phyloP scores from a whole-genome alignment of 1,140 invertebrate species.

The Drosophila lacertosa region DNA sequence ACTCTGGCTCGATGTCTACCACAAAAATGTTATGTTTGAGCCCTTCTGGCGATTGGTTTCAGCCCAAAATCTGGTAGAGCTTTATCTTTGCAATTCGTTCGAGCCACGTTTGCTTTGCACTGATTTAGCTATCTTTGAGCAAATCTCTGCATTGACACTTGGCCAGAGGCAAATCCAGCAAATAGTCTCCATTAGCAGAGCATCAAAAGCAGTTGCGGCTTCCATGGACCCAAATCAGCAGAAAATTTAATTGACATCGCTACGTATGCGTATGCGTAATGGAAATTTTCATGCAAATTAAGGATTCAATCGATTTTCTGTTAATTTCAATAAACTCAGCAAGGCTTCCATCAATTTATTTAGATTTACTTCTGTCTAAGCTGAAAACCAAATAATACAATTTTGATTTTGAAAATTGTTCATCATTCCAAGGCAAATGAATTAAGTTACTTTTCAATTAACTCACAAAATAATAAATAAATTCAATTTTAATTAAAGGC shows the following conservation, averaged over 20 bases:
- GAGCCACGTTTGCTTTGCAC: not conserved
- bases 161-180: constrained; percentile 2
- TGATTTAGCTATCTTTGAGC: constrained; percentile 14
- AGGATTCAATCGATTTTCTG: not conserved
- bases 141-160: constrained; percentile 24
- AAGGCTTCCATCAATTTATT: not conserved
- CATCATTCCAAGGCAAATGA: not conserved
- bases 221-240: not conserved
- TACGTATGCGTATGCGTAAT: constrained; percentile 19
- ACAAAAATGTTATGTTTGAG: constrained; percentile 55
- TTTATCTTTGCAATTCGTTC: constrained; percentile 26
- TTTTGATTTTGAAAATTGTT: too few species aligned
- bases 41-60: constrained; percentile 45
- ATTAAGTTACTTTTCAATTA: constrained; percentile 19
- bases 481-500: constrained; percentile 15
- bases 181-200: constrained; percentile 11
- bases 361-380: not conserved
- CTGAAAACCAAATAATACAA: too few species aligned
- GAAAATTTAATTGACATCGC: constrained; percentile 5
- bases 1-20: not conserved
- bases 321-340: not conserved
- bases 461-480: constrained; percentile 14
- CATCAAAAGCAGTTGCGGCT: constrained; percentile 7
- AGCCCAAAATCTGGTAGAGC: constrained; percentile 17
- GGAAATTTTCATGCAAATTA: not conserved